A percentile compares a stretch with the other conserved stretches of the same genome.
Conservation (phyloP, 2,888 invertebrate species). For the Formica aserva region DNA sequence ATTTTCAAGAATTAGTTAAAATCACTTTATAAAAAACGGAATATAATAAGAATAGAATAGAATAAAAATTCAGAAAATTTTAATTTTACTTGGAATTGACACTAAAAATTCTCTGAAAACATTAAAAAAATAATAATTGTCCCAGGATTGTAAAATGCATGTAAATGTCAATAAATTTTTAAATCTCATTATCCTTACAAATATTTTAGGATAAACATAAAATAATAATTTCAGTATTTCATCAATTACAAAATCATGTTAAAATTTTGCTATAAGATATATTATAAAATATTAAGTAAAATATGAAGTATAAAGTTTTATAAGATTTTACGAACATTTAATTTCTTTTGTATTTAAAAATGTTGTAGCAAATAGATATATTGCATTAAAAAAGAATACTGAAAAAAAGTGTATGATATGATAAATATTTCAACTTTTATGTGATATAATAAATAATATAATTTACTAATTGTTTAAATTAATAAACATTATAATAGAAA, state of each 20-base stretch:
- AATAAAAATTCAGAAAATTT: too few species aligned
- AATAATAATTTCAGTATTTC: too few species aligned
- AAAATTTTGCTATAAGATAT: not conserved
- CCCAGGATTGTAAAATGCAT: too few species aligned
- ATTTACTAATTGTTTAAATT: not conserved
- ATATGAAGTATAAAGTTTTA: not conserved
- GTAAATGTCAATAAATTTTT: too few species aligned
- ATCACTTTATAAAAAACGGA: too few species aligned
- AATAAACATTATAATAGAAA: not conserved
- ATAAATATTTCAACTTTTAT: not conserved
- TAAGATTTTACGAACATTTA: not conserved
- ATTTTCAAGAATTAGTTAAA: not conserved
- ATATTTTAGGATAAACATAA: too few species aligned
- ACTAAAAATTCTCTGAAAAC: too few species aligned
- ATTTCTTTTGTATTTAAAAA: not conserved
- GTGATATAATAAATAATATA: not conserved
- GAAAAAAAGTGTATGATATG: not conserved
- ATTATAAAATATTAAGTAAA: not conserved
- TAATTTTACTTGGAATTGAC: too few species aligned
- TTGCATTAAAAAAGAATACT: constrained; percentile 3
- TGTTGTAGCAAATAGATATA: not conserved
- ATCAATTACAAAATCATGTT: too few species aligned
- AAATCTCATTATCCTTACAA: too few species aligned
- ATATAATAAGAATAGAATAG: too few species aligned
- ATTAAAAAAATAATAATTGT: too few species aligned